Evolutionary conservation across 2,888 invertebrate genomes (phyloP), one percentile per base, ranked within the genome.

Genomic region (Heliconius ethilla): DNA sequence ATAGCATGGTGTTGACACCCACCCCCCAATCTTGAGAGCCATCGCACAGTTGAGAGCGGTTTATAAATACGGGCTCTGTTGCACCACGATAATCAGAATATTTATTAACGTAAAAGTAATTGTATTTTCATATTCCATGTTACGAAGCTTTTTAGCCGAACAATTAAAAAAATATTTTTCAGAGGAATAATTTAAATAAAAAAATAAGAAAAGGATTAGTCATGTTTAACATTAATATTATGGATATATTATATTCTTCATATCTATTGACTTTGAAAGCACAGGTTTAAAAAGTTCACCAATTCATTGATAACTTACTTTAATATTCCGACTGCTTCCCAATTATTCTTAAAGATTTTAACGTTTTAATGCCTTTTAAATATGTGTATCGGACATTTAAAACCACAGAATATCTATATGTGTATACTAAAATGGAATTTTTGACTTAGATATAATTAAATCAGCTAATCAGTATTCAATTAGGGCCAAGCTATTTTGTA

Each of bases 371-470:
- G n/a, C 51, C 29, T 51, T 70, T 70, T 29, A 40, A 70, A 70
- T 69, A 70, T 51, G 29, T 4, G 22, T 70, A 70, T 70, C 22
- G 4, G 3, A 29, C 40, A 51, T 70, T 27, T 10, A 70, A 29
- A 51, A 51, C 18, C 27, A 27, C 27, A 51, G 27, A 45, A 70
- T 45, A 70, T 40, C 45, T 70, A 29, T 51, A 70, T 51, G 51
- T 27, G 69, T 25, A 70, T 15, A 45, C 51, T 70, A 40, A 51
- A 70, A 69, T 45, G 40, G 40, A 25, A 70, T 45, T 45, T 70
- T 70, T 70, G 70, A 45, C 25, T 29, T 70, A 27, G 70, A 27
- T 51, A 27, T 70, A 70, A 70, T 70, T 70, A 29, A 70, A 70
- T 70, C 27, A 29, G 27, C 27, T 70, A 51, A 27, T 70, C 51